These are phyloP conservation scores for Meloidogyne chitwoodi DNA, from an alignment of 1,140 invertebrate species.

Conservation along the genomic window DNA sequence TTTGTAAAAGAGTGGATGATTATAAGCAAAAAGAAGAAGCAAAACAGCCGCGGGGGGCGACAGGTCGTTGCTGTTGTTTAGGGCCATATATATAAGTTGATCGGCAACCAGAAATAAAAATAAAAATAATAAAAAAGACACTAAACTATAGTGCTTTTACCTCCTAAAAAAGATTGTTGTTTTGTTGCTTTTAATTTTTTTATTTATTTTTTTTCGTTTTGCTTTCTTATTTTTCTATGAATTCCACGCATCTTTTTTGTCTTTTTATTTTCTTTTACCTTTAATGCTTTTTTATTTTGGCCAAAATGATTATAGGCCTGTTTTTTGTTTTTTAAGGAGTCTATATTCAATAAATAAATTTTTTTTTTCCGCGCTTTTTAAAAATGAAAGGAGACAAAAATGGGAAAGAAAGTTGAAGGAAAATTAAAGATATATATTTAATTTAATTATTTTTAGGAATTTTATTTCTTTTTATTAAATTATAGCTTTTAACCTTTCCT, in stretches of 20 bases:
- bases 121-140: background rate
- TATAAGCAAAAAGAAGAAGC: background rate
- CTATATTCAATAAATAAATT: background rate
- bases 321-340: background rate
- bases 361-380: background rate
- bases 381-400: no score
- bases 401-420: background rate
- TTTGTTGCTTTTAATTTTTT: background rate
- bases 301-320: background rate
- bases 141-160: background rate
- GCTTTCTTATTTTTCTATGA: background rate
- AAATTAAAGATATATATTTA: background rate
- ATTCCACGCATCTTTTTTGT: background rate
- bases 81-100: background rate
- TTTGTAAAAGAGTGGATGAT: background rate
- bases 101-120: background rate
- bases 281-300: background rate
- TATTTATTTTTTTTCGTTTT: background rate
- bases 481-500: no score
- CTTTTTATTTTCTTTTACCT: background rate
- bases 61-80: background rate
- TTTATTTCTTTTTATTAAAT: no score
- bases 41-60: background rate
- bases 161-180: background rate
- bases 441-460: no score